Evolutionary conservation across 2,797 vertebrate genomes (phyloP).

Genomic region (Syndactyla subalaris): DNA sequence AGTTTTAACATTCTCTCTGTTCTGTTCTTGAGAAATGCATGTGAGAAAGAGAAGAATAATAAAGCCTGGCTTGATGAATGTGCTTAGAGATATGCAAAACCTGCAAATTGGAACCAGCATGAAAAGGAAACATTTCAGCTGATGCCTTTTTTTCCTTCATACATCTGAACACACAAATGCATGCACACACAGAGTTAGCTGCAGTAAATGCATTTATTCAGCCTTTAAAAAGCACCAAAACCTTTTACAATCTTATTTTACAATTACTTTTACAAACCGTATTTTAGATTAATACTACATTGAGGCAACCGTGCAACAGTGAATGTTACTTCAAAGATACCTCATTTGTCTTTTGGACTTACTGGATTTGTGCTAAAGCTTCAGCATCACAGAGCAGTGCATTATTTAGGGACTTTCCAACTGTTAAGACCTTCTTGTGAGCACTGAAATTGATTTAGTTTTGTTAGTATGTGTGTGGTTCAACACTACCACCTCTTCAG

Average conservation of each 20-base stretch:
- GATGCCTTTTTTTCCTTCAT: background rate
- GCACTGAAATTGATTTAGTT: background rate
- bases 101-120: background rate
- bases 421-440: background rate
- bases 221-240: background rate
- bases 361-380: background rate
- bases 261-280: background rate
- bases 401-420: background rate
- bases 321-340: background rate
- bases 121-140: background rate
- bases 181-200: background rate
- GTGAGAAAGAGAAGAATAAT: background rate
- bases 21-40: background rate
- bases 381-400: background rate
- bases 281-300: background rate
- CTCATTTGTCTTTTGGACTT: background rate
- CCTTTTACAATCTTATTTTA: background rate
- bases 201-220: background rate
- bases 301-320: background rate
- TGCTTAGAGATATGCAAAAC: background rate
- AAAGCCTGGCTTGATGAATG: background rate
- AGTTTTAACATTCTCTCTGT: background rate
- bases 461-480: background rate
- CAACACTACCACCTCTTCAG: background rate
- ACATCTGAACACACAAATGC: background rate